These are phyloP conservation scores for Macrotrachela quadricornifera DNA, from an alignment of 1,140 invertebrate species.

Conservation along the genomic window DNA sequence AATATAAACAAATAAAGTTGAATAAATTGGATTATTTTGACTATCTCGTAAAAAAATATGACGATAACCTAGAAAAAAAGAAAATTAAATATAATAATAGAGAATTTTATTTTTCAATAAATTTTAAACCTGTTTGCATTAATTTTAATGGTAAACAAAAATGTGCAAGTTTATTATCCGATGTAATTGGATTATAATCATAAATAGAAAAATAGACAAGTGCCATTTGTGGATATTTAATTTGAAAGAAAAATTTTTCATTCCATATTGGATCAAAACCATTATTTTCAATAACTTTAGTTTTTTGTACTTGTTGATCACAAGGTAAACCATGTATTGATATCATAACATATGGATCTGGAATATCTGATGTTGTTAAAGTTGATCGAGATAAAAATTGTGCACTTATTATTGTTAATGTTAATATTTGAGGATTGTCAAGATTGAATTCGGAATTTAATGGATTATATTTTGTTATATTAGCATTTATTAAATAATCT, in stretches of 20 bases:
- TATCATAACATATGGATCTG: background rate
- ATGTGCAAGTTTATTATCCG: no score
- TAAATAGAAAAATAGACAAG: conserved; percentile 35
- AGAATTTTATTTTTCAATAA: no score
- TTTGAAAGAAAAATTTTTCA: conserved; percentile 26
- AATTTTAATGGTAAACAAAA: no score
- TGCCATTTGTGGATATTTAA: conserved; percentile 34
- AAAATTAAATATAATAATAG: no score
- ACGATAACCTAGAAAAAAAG: no score
- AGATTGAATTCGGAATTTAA: background rate
- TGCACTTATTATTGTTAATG: conserved; percentile 5
- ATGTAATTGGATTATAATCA: conserved; percentile 15
- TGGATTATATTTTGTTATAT: background rate
- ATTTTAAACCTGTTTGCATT: no score
- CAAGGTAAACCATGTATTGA: background rate
- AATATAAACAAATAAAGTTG: no score
- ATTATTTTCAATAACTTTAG: conserved; percentile 10
- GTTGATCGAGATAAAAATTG: conserved; percentile 31
- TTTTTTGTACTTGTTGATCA: conserved; percentile 4
- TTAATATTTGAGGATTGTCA: background rate
- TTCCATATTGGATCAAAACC: conserved; percentile 41
- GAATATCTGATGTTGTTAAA: conserved; percentile 52
- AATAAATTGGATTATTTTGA: no score
- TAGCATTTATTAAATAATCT: conserved; percentile 9
- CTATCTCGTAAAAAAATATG: no score